These are phyloP conservation scores for Rhopalosiphum maidis DNA, from an alignment of 1,140 invertebrate genomes.

Conservation along the genomic window DNA sequence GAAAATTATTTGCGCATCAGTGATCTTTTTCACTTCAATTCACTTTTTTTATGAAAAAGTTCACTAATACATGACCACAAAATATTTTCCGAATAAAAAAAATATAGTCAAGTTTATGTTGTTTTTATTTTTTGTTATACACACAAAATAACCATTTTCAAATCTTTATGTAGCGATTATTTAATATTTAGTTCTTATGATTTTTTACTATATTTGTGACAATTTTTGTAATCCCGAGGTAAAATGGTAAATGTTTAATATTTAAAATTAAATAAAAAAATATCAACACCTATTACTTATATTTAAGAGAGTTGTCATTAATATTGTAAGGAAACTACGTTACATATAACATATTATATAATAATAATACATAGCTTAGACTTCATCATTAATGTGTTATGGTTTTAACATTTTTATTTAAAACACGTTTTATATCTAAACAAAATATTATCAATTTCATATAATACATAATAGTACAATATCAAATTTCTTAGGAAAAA, in stretches of 20 bases:
- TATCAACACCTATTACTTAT: neutral
- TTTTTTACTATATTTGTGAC: neutral
- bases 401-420: neutral
- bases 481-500: neutral
- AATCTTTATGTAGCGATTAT: neutral
- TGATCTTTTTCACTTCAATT: slow-evolving; percentile 7
- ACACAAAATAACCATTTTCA: neutral
- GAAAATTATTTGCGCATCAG: neutral
- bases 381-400: neutral
- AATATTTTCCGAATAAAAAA: neutral
- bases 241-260: neutral
- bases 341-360: neutral
- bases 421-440: neutral
- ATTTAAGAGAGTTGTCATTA: neutral
- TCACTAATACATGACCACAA: neutral
- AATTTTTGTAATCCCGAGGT: too few species aligned
- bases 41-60: neutral
- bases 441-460: neutral
- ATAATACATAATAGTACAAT: neutral
- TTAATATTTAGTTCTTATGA: neutral
- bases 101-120: neutral
- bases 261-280: neutral
- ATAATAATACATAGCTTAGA: neutral
- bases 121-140: neutral
- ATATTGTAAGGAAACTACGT: neutral